phyloP scores from a whole-genome alignment of 2,113 vertebrate genomes.

The Carlito syrichta region DNA sequence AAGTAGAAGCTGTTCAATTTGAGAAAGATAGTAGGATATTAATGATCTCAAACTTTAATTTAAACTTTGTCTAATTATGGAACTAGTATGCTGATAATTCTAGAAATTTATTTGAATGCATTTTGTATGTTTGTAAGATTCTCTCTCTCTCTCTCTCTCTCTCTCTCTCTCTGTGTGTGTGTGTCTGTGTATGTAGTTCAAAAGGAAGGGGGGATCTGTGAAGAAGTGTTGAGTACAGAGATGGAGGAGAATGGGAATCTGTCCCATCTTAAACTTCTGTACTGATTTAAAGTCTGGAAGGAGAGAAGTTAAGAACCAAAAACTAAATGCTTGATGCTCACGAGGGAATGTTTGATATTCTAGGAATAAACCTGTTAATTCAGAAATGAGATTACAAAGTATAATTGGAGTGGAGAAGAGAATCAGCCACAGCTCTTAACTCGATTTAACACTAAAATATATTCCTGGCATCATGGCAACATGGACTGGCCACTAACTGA shows the following conservation, averaged over 20 bases:
- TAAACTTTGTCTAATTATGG: slow-evolving; percentile 23
- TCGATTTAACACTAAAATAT: neutral
- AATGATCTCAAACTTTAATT: neutral
- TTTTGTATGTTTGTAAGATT: neutral
- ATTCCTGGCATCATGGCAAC: neutral
- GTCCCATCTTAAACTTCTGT: neutral
- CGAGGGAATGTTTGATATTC: neutral
- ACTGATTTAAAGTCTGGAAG: neutral
- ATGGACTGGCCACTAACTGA: neutral
- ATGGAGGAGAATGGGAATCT: neutral
- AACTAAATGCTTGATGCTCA: neutral
- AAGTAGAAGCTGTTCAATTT: neutral
- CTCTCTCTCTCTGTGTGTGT: neutral
- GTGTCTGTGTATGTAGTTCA: neutral
- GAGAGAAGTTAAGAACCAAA: neutral
- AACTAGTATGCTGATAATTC: neutral
- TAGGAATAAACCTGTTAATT: neutral
- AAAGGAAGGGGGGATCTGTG: neutral
- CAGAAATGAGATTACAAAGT: neutral
- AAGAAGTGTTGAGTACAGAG: neutral
- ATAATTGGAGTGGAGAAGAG: neutral
- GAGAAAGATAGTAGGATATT: neutral
- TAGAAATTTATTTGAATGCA: neutral
- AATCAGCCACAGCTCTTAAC: neutral
- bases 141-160: too few species aligned